Evolutionary conservation across 1,140 invertebrate genomes (phyloP).

Genomic region (Mizuhopecten yessoensis): DNA sequence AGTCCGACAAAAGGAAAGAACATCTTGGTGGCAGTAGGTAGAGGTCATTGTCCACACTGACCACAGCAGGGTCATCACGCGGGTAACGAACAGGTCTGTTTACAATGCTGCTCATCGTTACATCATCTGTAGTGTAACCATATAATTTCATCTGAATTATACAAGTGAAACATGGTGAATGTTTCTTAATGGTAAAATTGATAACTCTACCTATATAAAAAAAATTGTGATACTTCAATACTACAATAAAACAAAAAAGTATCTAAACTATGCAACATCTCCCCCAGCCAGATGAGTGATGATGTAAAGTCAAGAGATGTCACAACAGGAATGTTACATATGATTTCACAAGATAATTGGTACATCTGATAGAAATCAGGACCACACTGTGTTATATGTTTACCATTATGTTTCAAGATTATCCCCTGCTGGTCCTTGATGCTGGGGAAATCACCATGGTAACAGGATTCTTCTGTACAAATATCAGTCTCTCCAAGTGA

Average conservation of each 20-base stretch:
- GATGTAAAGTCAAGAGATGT: too few species aligned
- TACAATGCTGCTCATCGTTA: not conserved
- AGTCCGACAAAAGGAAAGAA: conserved; percentile 68
- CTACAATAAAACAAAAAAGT: too few species aligned
- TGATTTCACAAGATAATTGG: too few species aligned
- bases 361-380: too few species aligned
- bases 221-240: too few species aligned
- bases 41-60: conserved; percentile 47
- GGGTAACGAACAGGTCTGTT: conserved; percentile 30
- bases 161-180: too few species aligned
- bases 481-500: not conserved
- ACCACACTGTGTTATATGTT: not conserved
- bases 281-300: too few species aligned
- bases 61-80: conserved; percentile 45
- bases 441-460: not conserved
- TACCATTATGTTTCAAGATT: not conserved
- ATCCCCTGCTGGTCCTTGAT: not conserved
- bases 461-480: not conserved
- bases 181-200: too few species aligned
- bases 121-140: not conserved
- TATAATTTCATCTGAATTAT: too few species aligned
- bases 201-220: too few species aligned
- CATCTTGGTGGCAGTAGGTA: conserved; percentile 68
- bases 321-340: too few species aligned
- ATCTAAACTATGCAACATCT: too few species aligned